Conservation (phyloP, 2,797 vertebrate genomes). For the Pangasius mekongensis region DNA sequence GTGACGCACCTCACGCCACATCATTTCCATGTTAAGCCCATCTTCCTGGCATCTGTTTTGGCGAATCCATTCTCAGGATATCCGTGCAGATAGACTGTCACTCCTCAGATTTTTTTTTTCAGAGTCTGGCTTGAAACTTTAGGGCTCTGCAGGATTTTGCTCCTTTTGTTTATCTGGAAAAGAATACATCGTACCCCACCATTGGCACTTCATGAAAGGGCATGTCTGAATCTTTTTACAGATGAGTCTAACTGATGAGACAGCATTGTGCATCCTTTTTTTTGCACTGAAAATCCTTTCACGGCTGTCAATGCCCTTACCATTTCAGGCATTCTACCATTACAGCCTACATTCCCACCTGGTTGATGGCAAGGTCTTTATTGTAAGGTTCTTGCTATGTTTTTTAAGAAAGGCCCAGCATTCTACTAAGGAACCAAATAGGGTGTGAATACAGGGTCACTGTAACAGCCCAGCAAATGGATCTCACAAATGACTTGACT, state of each 20-base stretch:
- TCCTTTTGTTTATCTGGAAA: not conserved
- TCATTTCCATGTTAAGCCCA: not conserved
- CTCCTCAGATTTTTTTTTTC: not conserved
- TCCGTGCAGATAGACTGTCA: not conserved
- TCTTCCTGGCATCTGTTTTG: not conserved
- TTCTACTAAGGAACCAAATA: slow-evolving; percentile 28
- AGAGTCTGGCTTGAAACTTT: not conserved
- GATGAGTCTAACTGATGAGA: not conserved
- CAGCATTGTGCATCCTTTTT: not conserved
- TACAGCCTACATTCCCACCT: slow-evolving; percentile 36
- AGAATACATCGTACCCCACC: not conserved
- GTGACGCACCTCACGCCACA: not conserved
- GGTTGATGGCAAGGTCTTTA: slow-evolving; percentile 41
- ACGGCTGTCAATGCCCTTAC: slow-evolving; percentile 31
- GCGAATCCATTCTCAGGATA: not conserved
- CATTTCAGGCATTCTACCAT: slow-evolving; percentile 43
- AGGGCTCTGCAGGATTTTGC: not conserved
- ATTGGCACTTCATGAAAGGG: not conserved
- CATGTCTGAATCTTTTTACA: not conserved
- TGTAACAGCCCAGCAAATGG: slow-evolving; percentile 40
- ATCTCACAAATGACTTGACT: slow-evolving; percentile 35
- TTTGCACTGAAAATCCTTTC: slow-evolving; percentile 6
- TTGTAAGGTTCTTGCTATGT: slow-evolving; percentile 27
- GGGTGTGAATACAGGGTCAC: slow-evolving; percentile 18
- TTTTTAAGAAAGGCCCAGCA: slow-evolving; percentile 18